Percentiles rank a stretch among this genome's conserved stretches.
Conservation (phyloP, 2,888 invertebrate species). For the Charanyca ferruginea region DNA sequence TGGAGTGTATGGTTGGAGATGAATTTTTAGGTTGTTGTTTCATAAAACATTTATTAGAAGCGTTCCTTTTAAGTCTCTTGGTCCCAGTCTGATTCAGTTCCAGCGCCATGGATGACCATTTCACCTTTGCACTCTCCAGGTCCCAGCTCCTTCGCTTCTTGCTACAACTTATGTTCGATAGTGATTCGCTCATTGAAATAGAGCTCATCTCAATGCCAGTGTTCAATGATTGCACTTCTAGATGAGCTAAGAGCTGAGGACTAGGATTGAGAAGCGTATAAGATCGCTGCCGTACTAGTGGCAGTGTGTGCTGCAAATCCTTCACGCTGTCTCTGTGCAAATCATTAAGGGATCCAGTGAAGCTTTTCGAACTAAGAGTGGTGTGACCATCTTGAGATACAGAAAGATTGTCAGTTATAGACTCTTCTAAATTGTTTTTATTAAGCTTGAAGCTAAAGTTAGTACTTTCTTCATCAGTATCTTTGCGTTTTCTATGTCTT, state of each 20-base stretch:
- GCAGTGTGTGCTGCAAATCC: constrained; percentile 71
- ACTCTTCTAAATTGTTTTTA: constrained; percentile 67
- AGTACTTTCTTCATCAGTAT: constrained; percentile 12
- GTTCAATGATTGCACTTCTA: constrained; percentile 88
- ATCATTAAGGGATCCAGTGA: constrained; percentile 87
- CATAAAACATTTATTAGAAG: constrained; percentile 49
- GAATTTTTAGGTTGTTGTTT: constrained; percentile 63
- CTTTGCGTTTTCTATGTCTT: constrained; percentile 40
- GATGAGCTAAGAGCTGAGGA: constrained; percentile 93
- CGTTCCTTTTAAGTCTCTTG: constrained; percentile 40
- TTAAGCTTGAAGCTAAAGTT: constrained; percentile 51
- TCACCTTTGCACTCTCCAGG: constrained; percentile 85
- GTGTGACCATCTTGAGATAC: constrained; percentile 75
- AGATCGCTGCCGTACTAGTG: constrained; percentile 93
- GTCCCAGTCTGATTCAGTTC: constrained; percentile 78
- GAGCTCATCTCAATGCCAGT: constrained; percentile 86
- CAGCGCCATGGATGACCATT: constrained; percentile 89
- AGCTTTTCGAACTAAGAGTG: constrained; percentile 82
- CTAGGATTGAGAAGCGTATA: constrained; percentile 95
- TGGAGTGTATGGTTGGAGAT: constrained; percentile 60
- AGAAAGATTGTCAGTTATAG: constrained; percentile 65
- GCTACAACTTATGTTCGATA: constrained; percentile 78
- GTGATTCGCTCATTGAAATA: constrained; percentile 90
- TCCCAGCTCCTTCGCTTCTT: constrained; percentile 89
- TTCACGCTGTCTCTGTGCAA: constrained; percentile 80